These are phyloP conservation scores for Heliconius ethilla DNA, from an alignment of 2,888 invertebrate genomes.

Conservation along the genomic window DNA sequence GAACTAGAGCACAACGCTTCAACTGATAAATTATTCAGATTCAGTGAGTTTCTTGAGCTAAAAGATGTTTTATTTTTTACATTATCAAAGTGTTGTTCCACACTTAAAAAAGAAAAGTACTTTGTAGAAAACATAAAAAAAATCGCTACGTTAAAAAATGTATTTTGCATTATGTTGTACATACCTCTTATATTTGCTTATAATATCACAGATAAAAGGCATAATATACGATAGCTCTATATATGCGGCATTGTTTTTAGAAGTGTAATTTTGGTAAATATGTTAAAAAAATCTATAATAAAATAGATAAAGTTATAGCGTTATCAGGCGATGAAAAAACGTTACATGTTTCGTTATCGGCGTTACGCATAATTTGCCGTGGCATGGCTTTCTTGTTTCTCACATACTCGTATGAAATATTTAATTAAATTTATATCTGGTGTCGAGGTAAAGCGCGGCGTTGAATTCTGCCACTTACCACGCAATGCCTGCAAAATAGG, in stretches of 20 bases:
- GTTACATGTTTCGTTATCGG: constrained; percentile 27
- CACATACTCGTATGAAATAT: background rate
- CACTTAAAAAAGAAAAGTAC: no score
- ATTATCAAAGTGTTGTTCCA: no score
- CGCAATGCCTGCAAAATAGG: no score
- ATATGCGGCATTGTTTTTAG: background rate
- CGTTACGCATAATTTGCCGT: constrained; percentile 22
- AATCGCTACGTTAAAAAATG: no score
- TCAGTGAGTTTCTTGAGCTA: background rate
- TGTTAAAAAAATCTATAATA: background rate
- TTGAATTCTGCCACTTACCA: no score
- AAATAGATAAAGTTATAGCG: constrained; percentile 10
- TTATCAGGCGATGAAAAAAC: constrained; percentile 8
- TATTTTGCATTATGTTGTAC: background rate
- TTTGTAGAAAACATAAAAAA: no score
- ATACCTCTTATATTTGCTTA: background rate
- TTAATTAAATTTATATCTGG: no score
- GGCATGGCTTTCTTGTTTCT: constrained; percentile 16
- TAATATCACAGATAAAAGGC: background rate
- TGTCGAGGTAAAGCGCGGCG: no score
- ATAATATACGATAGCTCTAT: background rate
- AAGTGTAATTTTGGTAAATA: background rate
- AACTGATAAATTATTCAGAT: constrained; percentile 7
- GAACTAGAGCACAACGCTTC: constrained; percentile 8
- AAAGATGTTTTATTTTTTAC: background rate